Evolutionary conservation across 2,797 vertebrate genomes (phyloP), one percentile per base, ranked within the genome.

Genomic region (Phylloscopus collybita): DNA sequence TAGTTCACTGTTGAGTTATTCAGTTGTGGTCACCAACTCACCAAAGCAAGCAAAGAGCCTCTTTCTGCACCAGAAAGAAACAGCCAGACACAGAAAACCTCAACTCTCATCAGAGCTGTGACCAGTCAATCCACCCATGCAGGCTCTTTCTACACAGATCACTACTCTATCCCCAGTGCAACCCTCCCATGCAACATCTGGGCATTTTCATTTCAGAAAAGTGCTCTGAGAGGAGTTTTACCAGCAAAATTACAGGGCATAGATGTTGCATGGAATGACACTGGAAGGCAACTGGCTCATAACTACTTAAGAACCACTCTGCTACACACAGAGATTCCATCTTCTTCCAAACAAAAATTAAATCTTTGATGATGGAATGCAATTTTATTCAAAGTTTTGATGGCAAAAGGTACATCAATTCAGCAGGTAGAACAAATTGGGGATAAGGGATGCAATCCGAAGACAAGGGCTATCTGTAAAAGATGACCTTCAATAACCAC

Each of bases 401-500:
- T 40, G 60, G 25, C 36, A 67, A 87, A 65, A 88, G 21, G 14
- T n/a, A 51, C 5, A 56, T 10, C 36, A 36, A 57, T 38, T 34
- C 40, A 89, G 67, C 60, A 90, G 18, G 34, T 25, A 70, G 34
- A 78, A 56, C 20, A 65, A 54, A 83, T 0, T 30, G 7, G 54
- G 36, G 36, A 75, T 53, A 40, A 44, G 80, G 70, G 56, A 86
- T 36, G 45, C 7, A 18, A 90, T 29, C 32, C 50, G 49, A 69
- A 86, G 36, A 79, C 45, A 57, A 74, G 13, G 38, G 51, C 54
- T 60, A 32, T 66, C 76, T 91, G 40, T 51, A 49, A 56, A 73
- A 92, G n/a, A 73, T 19, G 6, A 92, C 66, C 76, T 70, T 86
- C 64, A 90, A 36, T 69, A 86, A 88, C 80, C 87, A 92, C 62